Conservation (phyloP, 2,113 vertebrate genomes). For the Grus americana region DNA sequence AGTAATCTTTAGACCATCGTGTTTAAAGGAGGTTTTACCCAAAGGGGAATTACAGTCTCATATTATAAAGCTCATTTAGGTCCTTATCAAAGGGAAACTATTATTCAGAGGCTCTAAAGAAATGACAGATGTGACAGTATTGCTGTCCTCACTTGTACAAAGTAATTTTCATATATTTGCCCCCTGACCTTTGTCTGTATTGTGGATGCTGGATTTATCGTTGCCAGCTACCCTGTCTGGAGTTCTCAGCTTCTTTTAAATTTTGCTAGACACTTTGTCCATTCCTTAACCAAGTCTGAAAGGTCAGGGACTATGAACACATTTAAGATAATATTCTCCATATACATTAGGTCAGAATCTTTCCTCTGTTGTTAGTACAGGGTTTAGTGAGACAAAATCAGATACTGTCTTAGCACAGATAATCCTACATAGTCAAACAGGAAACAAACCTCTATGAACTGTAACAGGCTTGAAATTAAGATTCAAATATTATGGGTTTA, state of each 20-base stretch:
- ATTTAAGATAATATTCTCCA: background rate
- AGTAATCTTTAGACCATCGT: background rate
- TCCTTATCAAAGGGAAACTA: background rate
- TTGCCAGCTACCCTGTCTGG: background rate
- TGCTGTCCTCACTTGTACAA: background rate
- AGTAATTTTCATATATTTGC: slow-evolving; percentile 15
- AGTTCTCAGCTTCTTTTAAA: background rate
- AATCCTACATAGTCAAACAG: background rate
- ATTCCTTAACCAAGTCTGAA: background rate
- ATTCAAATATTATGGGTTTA: background rate
- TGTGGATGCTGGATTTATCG: background rate
- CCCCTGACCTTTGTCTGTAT: background rate
- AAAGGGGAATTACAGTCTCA: background rate
- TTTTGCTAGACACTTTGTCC: background rate
- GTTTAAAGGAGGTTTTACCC: background rate
- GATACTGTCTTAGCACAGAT: background rate
- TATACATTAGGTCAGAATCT: background rate
- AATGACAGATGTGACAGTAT: background rate
- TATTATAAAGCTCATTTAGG: background rate
- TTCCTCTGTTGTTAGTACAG: background rate
- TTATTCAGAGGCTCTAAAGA: background rate
- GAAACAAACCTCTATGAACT: background rate
- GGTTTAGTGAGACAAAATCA: background rate
- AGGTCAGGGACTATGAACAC: background rate
- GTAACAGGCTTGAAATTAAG: background rate